Evolutionary conservation across 2,797 vertebrate species (phyloP), one percentile per base, ranked within the genome.

Genomic region (Anas acuta): DNA sequence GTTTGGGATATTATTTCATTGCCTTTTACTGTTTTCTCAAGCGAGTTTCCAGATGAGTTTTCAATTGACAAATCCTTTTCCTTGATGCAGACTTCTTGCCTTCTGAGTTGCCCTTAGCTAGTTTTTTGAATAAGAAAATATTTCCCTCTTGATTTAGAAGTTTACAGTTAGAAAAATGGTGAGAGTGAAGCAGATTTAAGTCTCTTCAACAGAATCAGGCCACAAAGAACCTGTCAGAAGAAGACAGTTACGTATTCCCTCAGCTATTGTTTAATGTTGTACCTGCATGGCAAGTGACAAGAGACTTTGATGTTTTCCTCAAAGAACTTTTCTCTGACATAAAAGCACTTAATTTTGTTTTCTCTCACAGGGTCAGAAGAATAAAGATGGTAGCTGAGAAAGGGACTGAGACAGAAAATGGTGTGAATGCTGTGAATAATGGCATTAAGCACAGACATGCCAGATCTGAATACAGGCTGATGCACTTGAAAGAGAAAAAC

Each of bases 371-470:
- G 95, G 98, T 97, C 22, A 98, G 98, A 95, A 98, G 98, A 92
- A 92, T 97, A 47, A 98, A 97, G 97, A 92, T 96, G 82, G 88
- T 97, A 62, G 98, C 98, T 92, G 98, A 98, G 93, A 98, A 97
- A 95, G 89, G 96, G 2, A 98, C 98, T 2, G 98, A 98, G 91
- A 98, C 97, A 62, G 97, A 97, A 19, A 97, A 96, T 49, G 94
- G 96, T 18, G 85, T 93, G 57, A 97, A 89, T 65, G 65, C 69
- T 87, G 82, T 96, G 62, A 78, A 71, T 81, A 87, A 94, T 25
- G 94, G 96, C 53, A 90, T 95, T 45, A 98, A 97, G 81, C 73
- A 97, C 92, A 96, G 94, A 78, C 94, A 94, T 4, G 57, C 86
- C 92, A 97, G 87, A 58, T 79, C 96, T 81, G 97, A 98, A 8